Evolutionary conservation across 2,797 vertebrate genomes (phyloP).

Genomic region (Natrix natrix): DNA sequence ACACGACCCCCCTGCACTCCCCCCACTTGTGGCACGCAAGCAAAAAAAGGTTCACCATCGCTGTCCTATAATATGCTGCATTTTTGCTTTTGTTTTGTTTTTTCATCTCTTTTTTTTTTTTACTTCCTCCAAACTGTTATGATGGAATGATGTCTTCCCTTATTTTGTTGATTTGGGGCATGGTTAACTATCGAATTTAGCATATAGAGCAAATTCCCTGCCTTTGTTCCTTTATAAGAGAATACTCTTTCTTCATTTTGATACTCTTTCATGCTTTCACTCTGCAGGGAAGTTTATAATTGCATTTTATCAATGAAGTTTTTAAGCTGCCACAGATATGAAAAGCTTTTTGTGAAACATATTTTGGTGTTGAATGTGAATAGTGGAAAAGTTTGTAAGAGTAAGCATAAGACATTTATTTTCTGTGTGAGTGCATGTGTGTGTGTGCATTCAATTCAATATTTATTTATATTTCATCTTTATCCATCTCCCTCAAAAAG

Average conservation of each 20-base stretch:
- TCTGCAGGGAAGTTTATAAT: background rate
- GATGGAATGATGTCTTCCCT: background rate
- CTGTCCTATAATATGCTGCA: background rate
- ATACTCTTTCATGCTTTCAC: background rate
- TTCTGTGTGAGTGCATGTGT: too few species aligned
- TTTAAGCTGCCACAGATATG: conserved; percentile 39
- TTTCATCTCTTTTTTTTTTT: background rate
- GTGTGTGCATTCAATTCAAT: too few species aligned
- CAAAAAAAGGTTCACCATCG: too few species aligned
- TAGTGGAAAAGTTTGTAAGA: conserved; percentile 40
- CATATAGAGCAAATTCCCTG: background rate
- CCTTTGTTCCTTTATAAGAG: background rate
- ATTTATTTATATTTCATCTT: too few species aligned
- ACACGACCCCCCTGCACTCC: too few species aligned
- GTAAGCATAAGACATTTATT: conserved; percentile 37
- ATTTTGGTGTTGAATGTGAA: conserved; percentile 8
- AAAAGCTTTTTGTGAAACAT: conserved; percentile 50
- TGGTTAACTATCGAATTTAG: background rate
- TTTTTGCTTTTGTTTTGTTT: background rate
- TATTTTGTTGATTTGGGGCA: background rate
- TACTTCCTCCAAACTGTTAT: background rate
- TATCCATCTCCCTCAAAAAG: too few species aligned
- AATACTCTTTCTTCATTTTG: background rate
- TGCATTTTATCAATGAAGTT: conserved; percentile 49
- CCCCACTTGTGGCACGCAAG: too few species aligned